Base-by-base conservation (phyloP, 2,888 invertebrate genomes). In the Drosophila kokeensis region DNA sequence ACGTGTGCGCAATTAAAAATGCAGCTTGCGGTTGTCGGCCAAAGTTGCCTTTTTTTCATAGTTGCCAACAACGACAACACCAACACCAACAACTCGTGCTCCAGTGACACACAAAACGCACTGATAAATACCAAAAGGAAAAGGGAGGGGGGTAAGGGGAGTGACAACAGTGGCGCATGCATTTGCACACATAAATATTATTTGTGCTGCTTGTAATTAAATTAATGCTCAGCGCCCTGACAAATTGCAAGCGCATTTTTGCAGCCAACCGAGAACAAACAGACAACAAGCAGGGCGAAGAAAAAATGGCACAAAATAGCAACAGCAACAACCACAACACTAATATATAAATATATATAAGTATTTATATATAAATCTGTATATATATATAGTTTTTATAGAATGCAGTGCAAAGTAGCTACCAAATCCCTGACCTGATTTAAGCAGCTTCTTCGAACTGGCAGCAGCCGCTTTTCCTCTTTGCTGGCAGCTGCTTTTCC, bases 1-100 rank as follows among this genome's bases (percentile, higher is more conserved):
- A 89, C 90, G 89, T 85, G 82, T 84, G 87, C 85, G 75, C 89
- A 85, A 85, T 85, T 85, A 85, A 82, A 85, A 85, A 87, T 87
- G 85, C 85, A 89, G 85, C 88, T 89, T 89, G 85, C 87, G 89
- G 84, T 89, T 86, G 87, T 81, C 76, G 87, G 82, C 65, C 85
- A 84, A 76, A 76, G 66, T 76, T 58, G 49, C 15, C 66, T 24
- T 45, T 45, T 57, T 57, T 59, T 65, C 59, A 53, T 54, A 71
- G 62, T 52, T 48, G n/a, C 38, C 63, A 40, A 34, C 24, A 40
- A 53, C 40, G 2, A 3, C 62, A 40, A 30, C 30, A 34, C 15
- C 24, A 45, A 24, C 45, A 21, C 21, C 45, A 45, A 13, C 21
- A 24, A 36, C 54, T 29, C 15, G 13, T 55, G 85, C 75, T 84